phyloP scores from a whole-genome alignment of 2,113 vertebrate genomes.

The Ammodytes dubius region DNA sequence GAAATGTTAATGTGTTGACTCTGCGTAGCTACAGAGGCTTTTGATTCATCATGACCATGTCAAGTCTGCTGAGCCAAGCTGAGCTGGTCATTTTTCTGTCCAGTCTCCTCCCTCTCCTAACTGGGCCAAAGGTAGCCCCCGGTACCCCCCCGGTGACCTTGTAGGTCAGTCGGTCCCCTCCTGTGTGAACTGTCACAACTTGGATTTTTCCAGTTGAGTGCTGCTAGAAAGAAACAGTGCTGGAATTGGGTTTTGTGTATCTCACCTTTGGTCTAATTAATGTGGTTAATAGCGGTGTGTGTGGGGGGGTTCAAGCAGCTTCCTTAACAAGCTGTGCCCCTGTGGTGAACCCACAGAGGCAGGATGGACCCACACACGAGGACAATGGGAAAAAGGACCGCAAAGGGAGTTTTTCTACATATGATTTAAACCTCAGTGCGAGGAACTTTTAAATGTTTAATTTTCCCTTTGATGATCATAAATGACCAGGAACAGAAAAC shows the following conservation, averaged over 20 bases:
- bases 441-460: too few relatives aligned
- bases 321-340: conserved; percentile 59
- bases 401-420: too few relatives aligned
- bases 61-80: conserved; percentile 43
- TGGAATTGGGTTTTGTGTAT: background rate
- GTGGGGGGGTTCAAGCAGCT: conserved; percentile 48
- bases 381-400: conserved; percentile 5
- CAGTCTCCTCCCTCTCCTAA: background rate
- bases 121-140: conserved; percentile 25
- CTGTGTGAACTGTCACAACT: conserved; percentile 11
- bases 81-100: background rate
- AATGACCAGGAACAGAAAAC: too few relatives aligned
- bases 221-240: background rate
- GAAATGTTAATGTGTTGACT: conserved; percentile 57
- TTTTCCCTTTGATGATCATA: too few relatives aligned
- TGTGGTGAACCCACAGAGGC: conserved; percentile 40
- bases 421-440: too few relatives aligned
- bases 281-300: background rate
- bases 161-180: conserved; percentile 4
- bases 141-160: background rate
- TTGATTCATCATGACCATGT: conserved; percentile 10
- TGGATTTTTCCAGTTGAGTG: conserved; percentile 13
- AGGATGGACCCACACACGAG: conserved; percentile 30
- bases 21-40: background rate
- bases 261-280: conserved; percentile 68